phyloP scores from a whole-genome alignment of 2,888 invertebrate genomes.

The Coremacera marginata region DNA sequence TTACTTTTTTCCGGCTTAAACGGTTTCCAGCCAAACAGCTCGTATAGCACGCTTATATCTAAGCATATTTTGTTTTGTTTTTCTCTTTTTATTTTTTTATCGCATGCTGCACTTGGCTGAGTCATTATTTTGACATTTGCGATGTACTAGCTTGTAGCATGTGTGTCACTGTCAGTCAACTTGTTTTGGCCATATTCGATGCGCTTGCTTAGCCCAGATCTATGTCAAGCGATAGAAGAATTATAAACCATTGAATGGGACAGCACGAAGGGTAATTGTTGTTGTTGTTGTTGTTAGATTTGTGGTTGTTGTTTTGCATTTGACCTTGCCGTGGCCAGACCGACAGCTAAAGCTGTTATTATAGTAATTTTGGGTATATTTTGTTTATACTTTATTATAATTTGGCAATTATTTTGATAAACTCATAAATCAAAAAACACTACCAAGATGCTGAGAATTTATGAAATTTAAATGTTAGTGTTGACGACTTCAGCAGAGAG shows the following conservation, averaged over 20 bases:
- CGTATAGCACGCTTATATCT: no score
- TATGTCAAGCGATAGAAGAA: constrained; percentile 7
- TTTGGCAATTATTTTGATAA: no score
- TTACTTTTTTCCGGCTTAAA: background rate
- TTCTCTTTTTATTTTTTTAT: background rate
- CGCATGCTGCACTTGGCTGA: background rate
- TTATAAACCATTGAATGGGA: background rate
- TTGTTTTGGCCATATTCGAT: constrained; percentile 9
- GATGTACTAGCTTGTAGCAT: background rate
- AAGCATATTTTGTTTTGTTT: no score
- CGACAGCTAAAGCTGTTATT: background rate
- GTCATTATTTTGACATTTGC: constrained; percentile 26
- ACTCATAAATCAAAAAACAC: no score
- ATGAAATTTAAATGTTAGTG: no score
- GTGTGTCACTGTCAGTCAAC: background rate
- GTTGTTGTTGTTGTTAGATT: background rate
- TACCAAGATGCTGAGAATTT: no score
- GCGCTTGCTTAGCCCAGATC: constrained; percentile 5
- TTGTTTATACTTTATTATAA: background rate
- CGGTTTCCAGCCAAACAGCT: no score
- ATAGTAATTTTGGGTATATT: background rate
- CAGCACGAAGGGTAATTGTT: background rate
- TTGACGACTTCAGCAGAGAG: no score
- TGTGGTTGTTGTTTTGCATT: no score
- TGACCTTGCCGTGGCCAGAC: no score